Base-by-base conservation (phyloP, 2,113 vertebrate species). In the Cyanoramphus novaezelandiae region DNA sequence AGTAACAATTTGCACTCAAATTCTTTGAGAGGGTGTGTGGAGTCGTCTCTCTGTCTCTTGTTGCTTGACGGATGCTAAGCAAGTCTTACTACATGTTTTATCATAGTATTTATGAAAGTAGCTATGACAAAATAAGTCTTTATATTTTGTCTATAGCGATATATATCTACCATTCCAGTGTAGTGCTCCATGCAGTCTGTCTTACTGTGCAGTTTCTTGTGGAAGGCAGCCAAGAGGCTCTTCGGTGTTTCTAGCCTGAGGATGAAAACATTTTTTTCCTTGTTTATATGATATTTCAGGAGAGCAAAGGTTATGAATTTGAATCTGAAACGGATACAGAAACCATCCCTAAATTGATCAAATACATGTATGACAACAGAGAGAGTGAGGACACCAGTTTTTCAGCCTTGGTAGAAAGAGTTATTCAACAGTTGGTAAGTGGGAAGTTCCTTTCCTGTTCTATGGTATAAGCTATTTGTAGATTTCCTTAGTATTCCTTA, bases 321-420 rank as follows among this genome's bases (percentile, higher is more conserved):
- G 99, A 99, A 97, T 99, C 99, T 29, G 99, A 99, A 95, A 99
- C 99, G 0, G 99, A 99, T 95, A 99, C 99, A 14, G 99, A 99
- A 96, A 99, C 99, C 9, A 99, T 99, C 81, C 99, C 99, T 13
- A 99, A 99, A 85, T 35, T 99, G 97, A 98, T 99, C 96, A 99
- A 99, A 90, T 99, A 99, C n/a, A 80, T 99, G 87, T 99, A 99
- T 63, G 99, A 99, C 98, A 99, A 99, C 97, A 98, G 98, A 79
- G 99, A 99, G 93, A 97, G 86, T 0, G 98, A 99, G 75, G 97
- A 96, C 41, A 92, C 99, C 91, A 98, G 98, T 49, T 99, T 99
- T 97, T 99, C 99, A 88, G 98, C 98, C 10, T 96, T 99, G 95
- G 99, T 99, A 3, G 99, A 99, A 97, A 98, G 98, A 94, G 99